Conservation (phyloP, 2,888 invertebrate species). For the Drosophila melanosoma region DNA sequence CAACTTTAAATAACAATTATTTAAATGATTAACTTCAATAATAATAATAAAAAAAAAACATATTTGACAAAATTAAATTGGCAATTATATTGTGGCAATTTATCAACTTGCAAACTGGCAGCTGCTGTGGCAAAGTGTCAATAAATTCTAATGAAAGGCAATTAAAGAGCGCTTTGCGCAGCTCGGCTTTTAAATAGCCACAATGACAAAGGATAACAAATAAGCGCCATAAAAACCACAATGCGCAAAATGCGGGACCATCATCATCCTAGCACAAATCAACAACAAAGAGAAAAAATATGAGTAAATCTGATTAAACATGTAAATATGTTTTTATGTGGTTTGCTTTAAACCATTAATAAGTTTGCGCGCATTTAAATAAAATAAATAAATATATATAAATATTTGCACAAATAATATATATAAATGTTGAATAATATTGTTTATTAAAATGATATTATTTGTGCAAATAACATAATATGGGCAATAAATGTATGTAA, state of each 20-base stretch:
- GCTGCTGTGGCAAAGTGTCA: constrained; percentile 52
- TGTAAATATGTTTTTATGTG: constrained; percentile 16
- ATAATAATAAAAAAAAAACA: neutral
- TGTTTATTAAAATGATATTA: constrained; percentile 43
- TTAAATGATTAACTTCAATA: neutral
- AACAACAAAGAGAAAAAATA: constrained; percentile 43
- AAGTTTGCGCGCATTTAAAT: constrained; percentile 6
- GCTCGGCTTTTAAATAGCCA: constrained; percentile 50
- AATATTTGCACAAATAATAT: constrained; percentile 25
- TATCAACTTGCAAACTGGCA: constrained; percentile 4
- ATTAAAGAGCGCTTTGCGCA: constrained; percentile 57
- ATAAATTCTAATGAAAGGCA: constrained; percentile 72
- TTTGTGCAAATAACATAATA: constrained; percentile 25
- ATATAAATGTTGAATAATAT: constrained; percentile 45
- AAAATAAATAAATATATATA: constrained; percentile 32
- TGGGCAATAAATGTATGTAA: constrained; percentile 42
- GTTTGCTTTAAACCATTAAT: constrained; percentile 37
- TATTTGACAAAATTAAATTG: constrained; percentile 13
- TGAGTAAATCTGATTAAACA: constrained; percentile 29
- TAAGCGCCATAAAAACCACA: constrained; percentile 33
- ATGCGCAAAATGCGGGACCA: constrained; percentile 63
- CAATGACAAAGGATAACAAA: constrained; percentile 25
- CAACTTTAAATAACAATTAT: neutral
- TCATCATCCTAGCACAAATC: constrained; percentile 25
- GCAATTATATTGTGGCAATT: constrained; percentile 5